Conservation (phyloP, 2,888 invertebrate species). For the Hydrotaea cyrtoneurina region DNA sequence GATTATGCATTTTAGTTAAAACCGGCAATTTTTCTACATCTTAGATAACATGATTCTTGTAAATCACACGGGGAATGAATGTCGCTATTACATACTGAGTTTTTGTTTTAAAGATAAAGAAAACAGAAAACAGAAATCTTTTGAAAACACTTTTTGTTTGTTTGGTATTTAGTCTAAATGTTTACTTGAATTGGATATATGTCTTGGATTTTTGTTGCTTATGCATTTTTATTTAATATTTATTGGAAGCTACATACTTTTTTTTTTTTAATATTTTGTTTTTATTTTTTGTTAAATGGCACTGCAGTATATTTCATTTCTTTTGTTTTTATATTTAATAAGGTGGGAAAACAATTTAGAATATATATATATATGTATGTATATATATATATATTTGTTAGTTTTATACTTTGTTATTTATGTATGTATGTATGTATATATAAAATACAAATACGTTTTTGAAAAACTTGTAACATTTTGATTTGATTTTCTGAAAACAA, state of each 20-base stretch:
- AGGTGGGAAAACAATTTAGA: slow-evolving; percentile 80
- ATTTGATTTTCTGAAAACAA: slow-evolving; percentile 10
- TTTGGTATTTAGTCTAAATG: slow-evolving; percentile 66
- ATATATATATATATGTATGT: slow-evolving; percentile 65
- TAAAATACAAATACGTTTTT: slow-evolving; percentile 23
- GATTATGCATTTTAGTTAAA: too few species aligned
- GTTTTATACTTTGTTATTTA: slow-evolving; percentile 17
- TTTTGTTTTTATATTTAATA: slow-evolving; percentile 71
- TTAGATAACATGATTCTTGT: too few species aligned
- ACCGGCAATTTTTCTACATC: too few species aligned
- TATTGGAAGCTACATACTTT: slow-evolving; percentile 76
- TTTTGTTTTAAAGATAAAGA: too few species aligned
- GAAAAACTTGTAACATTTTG: slow-evolving; percentile 33
- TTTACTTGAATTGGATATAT: slow-evolving; percentile 54
- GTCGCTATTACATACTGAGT: too few species aligned
- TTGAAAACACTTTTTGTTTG: background rate
- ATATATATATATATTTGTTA: slow-evolving; percentile 23
- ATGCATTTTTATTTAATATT: slow-evolving; percentile 66
- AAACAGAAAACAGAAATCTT: background rate
- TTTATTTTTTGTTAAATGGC: slow-evolving; percentile 75
- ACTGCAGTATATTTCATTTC: slow-evolving; percentile 76
- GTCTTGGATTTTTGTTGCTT: slow-evolving; percentile 56
- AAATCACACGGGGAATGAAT: too few species aligned
- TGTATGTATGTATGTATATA: slow-evolving; percentile 42
- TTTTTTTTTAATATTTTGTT: slow-evolving; percentile 45